Conservation (phyloP, 1,140 invertebrate species). For the Papilio polyxenes region DNA sequence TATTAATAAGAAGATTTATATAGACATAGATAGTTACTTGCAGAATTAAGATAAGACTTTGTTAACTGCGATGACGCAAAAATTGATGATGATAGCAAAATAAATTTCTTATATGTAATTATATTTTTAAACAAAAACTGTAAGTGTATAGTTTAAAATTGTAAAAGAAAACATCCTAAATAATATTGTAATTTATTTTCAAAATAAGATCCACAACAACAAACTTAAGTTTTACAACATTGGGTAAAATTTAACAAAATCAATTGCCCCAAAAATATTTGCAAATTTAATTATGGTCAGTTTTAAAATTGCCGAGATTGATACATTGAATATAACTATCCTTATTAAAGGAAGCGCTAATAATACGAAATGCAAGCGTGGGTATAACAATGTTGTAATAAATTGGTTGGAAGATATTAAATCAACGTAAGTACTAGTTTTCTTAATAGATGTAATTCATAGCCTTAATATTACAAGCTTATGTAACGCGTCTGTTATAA, state of each 20-base stretch:
- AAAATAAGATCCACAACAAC: too few species aligned
- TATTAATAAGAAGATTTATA: not conserved
- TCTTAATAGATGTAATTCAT: not conserved
- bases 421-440: not conserved
- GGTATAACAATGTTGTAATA: not conserved
- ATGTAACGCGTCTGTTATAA: not conserved
- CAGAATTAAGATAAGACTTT: not conserved
- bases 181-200: too few species aligned
- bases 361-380: not conserved
- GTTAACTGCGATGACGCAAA: not conserved
- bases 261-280: not conserved
- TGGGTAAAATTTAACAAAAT: not conserved
- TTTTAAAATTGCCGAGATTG: not conserved
- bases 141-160: not conserved
- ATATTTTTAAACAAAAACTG: not conserved
- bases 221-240: too few species aligned
- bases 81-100: not conserved
- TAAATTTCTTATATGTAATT: not conserved
- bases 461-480: not conserved
- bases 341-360: not conserved
- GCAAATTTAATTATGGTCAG: not conserved
- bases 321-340: not conserved
- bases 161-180: too few species aligned
- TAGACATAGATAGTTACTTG: not conserved
- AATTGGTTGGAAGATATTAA: constrained; percentile 8